Percentiles rank a stretch among this genome's conserved stretches.
Evolutionary conservation across 2,888 invertebrate species (phyloP).

Genomic region (Metacarcinus magister): DNA sequence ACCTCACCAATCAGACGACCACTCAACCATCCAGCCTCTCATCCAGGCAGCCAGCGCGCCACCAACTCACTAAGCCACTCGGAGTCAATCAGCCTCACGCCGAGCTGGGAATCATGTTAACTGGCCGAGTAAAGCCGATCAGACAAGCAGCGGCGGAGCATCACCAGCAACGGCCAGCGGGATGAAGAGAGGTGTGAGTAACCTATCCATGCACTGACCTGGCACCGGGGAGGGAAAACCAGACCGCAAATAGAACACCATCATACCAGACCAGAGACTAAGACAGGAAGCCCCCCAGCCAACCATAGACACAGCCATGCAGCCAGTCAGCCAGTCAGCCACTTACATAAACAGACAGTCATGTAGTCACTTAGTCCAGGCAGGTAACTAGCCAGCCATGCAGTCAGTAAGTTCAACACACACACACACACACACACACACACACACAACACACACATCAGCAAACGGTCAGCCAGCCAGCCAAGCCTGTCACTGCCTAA

Average conservation of each 20-base stretch:
- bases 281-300: not conserved
- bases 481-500: not conserved
- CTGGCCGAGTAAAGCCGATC: not conserved
- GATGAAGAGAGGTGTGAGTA: not conserved
- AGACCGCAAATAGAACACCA: not conserved
- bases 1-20: slow-evolving; percentile 51
- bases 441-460: slow-evolving; percentile 8
- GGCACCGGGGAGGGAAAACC: not conserved
- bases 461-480: not conserved
- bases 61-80: slow-evolving; percentile 33
- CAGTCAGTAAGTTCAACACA: not conserved
- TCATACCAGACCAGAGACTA: not conserved
- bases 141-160: slow-evolving; percentile 8
- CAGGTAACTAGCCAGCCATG: not conserved
- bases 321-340: not conserved
- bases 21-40: not conserved
- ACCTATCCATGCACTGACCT: not conserved
- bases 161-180: not conserved
- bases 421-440: not conserved
- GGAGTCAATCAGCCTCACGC: slow-evolving; percentile 35
- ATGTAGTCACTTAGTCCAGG: not conserved
- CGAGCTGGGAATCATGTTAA: slow-evolving; percentile 3
- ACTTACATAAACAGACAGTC: not conserved
- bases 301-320: not conserved
- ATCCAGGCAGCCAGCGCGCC: not conserved